Evolutionary conservation across 2,113 vertebrate genomes (phyloP), one percentile per base, ranked within the genome.

Genomic region (Australoheros scitulus): DNA sequence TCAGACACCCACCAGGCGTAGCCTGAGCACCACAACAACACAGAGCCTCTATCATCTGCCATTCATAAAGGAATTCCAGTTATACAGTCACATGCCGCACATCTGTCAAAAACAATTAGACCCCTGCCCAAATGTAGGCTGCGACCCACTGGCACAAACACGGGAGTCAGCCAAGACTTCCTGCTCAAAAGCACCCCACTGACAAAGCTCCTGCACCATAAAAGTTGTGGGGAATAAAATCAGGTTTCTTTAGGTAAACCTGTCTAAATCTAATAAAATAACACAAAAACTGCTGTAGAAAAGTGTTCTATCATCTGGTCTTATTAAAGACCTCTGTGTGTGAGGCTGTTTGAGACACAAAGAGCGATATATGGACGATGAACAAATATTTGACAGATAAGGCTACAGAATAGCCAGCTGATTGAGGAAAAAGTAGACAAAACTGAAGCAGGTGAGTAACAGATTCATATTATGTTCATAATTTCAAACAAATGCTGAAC

Each of bases 91-190:
- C 93, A 94, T 94, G 92, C 61, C 81, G 91, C 65, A 84, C 85
- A 88, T 93, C 92, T 93, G 92, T 92, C 93, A 93, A 82, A 92
- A 92, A 88, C 86, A 74, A 91, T 93, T 87, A 91, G 83, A 47
- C 52, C 82, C 80, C 36, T 61, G 80, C 79, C 80, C 61, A 3
- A 38, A 24, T 47, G 89, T 86, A 57, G 89, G 80, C 87, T 38
- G 82, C 26, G 74, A 83, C 80, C 86, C 78, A 83, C 70, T 79
- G 88, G 72, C 80, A 85, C 80, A 83, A 6, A 61, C 86, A 65
- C 77, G 50, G 82, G 59, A 82, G 82, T 77, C 84, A 61, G 84
- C 74, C 68, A 78, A 80, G 88, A 81, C 61, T 77, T 52, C 82
- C 80, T 87, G 84, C 43, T 14, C 29, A 70, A 77, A 58, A 86